Evolutionary conservation across 2,888 invertebrate species (phyloP).

Genomic region (Morpho helenor): DNA sequence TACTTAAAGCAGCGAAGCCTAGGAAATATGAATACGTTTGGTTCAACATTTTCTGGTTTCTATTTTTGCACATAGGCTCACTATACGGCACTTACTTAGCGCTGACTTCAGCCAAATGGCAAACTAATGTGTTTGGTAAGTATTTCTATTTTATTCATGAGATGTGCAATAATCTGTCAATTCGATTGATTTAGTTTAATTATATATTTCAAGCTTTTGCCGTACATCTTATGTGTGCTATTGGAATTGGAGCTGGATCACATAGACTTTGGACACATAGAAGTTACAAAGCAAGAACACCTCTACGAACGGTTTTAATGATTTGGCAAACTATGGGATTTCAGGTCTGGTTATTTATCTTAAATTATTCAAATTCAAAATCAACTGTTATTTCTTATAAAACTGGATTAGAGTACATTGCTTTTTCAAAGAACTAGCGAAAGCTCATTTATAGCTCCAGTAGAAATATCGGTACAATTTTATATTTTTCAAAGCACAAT

Average conservation of each 20-base stretch:
- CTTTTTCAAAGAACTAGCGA: too few relatives aligned
- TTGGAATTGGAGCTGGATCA: constrained; percentile 96
- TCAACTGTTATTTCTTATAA: too few relatives aligned
- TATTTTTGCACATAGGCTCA: constrained; percentile 82
- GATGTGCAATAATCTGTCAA: neutral
- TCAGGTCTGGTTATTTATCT: constrained; percentile 76
- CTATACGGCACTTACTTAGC: constrained; percentile 83
- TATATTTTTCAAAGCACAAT: too few relatives aligned
- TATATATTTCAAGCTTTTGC: constrained; percentile 73
- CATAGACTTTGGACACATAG: constrained; percentile 97
- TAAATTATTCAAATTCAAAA: neutral
- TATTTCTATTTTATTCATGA: neutral
- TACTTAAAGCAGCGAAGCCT: constrained; percentile 71
- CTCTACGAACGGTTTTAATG: constrained; percentile 89
- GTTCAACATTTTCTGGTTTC: constrained; percentile 85
- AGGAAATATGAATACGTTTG: constrained; percentile 81
- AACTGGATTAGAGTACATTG: too few relatives aligned
- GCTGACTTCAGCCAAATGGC: constrained; percentile 82
- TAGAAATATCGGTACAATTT: too few relatives aligned
- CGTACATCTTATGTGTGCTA: constrained; percentile 84
- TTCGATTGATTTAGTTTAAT: neutral
- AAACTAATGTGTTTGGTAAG: constrained; percentile 83
- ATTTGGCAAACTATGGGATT: constrained; percentile 91
- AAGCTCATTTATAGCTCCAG: too few relatives aligned
- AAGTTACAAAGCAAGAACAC: constrained; percentile 93